Base-by-base conservation (phyloP, 2,888 invertebrate genomes). In the Netelia melanura region DNA sequence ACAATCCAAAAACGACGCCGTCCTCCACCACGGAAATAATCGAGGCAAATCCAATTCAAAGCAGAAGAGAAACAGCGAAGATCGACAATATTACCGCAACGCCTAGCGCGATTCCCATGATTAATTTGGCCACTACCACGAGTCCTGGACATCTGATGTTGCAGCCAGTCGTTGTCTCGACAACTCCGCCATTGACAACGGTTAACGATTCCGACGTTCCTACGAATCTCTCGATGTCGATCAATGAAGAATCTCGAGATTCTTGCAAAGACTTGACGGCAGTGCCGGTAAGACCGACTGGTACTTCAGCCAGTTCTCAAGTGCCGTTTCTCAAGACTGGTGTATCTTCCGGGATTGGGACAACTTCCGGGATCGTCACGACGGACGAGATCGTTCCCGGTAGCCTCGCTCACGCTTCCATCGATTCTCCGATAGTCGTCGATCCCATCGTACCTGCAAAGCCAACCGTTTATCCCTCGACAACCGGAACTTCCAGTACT, bases 141-240 rank as follows among this genome's bases (percentile, higher is more conserved):
- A 87, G 86, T 78, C 84, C 86, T 0, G 71, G 86, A 17, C 64
- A 85, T 23, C 56, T 83, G 23, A 77, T 88, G 25, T 74, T 84
- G 8, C 88, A 87, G 58, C 71, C 88, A 10, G 61, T 23, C 78
- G 1, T 70, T 84, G 0, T 56, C 72, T 78, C 86, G 43, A 79
- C 86, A 3, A 72, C 86, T 6, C 77, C 87, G 10, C 79, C 84
- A n/a, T 23, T 83, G 14, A 56, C 25, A 0, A 56, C 84, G 25
- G 48, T 25, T 0, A 25, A 90, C 74, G 92, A 93, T 17, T 76
- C 90, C 10, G 92, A 93, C 17, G 87, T 92, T 1, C 93, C 93
- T 0, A 93, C 93, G 23, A 93, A 93, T 87, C 87, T 93, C 3
- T 93, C 92, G 8, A 93, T 93, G 90, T 89, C 91, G 21, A 65